Conservation (phyloP, 2,888 invertebrate genomes). For the Drosophila falleni region DNA sequence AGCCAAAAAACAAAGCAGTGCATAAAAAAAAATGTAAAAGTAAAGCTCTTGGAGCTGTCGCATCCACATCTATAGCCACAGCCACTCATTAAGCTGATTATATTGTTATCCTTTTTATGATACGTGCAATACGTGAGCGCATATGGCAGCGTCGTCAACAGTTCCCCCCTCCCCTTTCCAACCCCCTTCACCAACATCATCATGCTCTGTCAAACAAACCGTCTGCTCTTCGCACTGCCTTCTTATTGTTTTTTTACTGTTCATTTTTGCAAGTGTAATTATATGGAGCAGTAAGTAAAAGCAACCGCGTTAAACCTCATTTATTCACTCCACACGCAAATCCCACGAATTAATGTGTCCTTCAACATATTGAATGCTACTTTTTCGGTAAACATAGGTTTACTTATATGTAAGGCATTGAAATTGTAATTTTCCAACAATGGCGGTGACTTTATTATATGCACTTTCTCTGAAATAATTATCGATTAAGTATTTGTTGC, state of each 20-base stretch:
- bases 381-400: no score
- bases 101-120: slow-evolving; percentile 84
- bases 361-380: slow-evolving; percentile 7
- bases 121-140: slow-evolving; percentile 79
- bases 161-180: slow-evolving; percentile 13
- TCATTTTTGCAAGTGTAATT: slow-evolving; percentile 75
- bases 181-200: neutral
- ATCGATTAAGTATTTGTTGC: neutral
- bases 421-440: neutral
- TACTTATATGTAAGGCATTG: neutral
- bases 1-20: slow-evolving; percentile 71
- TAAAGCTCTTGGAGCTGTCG: slow-evolving; percentile 68
- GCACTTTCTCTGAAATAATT: neutral
- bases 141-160: slow-evolving; percentile 70
- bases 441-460: neutral
- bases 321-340: slow-evolving; percentile 58
- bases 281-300: slow-evolving; percentile 63
- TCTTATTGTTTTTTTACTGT: slow-evolving; percentile 52
- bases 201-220: no score
- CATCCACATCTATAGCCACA: slow-evolving; percentile 63
- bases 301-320: slow-evolving; percentile 47
- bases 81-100: slow-evolving; percentile 84
- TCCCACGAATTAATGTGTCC: slow-evolving; percentile 50
- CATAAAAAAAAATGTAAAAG: slow-evolving; percentile 68
- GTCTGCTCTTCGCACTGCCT: slow-evolving; percentile 4